phyloP scores from a whole-genome alignment of 2,888 invertebrate species.

The Apodemia zela region DNA sequence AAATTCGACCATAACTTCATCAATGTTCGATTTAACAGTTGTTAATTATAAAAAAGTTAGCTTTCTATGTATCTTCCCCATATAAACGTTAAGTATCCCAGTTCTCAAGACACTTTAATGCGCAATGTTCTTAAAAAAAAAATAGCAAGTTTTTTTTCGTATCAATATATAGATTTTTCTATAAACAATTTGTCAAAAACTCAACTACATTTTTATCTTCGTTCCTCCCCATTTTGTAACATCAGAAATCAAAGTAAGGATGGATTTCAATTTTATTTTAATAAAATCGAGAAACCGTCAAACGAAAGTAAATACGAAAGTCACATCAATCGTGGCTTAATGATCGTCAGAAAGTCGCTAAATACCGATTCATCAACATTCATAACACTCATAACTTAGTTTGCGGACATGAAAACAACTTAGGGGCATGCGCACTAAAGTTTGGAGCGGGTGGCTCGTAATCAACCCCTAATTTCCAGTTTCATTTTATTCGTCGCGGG shows the following conservation, averaged over 20 bases:
- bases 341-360: conserved; percentile 28
- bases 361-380: conserved; percentile 34
- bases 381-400: conserved; percentile 31
- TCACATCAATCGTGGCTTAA: conserved; percentile 28
- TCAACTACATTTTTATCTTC: too few relatives aligned
- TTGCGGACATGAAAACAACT: conserved; percentile 37
- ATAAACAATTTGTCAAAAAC: too few relatives aligned
- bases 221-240: not conserved
- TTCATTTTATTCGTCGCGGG: conserved; percentile 47
- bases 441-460: conserved; percentile 27
- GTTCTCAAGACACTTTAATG: too few relatives aligned
- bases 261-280: not conserved
- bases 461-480: conserved; percentile 20
- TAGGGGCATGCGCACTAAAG: conserved; percentile 55
- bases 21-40: too few relatives aligned
- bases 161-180: too few relatives aligned
- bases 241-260: not conserved
- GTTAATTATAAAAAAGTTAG: too few relatives aligned
- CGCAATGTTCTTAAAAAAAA: too few relatives aligned
- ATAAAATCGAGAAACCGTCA: not conserved
- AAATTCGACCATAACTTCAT: too few relatives aligned
- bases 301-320: conserved; percentile 16
- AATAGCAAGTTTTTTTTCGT: too few relatives aligned
- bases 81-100: too few relatives aligned
- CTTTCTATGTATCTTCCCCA: too few relatives aligned